Base-by-base conservation (phyloP, 2,888 invertebrate genomes). In the Arge pagana region DNA sequence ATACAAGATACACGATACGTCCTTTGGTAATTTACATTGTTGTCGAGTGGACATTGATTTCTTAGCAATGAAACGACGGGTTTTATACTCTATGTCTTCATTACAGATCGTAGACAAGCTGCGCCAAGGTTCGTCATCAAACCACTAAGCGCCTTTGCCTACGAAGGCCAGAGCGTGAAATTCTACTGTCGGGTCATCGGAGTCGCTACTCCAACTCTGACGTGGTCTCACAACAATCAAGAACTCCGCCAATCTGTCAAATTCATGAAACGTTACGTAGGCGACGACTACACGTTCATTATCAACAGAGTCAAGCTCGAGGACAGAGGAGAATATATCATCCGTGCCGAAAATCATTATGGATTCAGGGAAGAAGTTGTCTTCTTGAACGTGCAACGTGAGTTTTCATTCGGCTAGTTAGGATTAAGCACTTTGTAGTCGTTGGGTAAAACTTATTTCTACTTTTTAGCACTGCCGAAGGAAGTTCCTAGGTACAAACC, bases 81-180 rank as follows among this genome's bases (percentile, higher is more conserved):
- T 36, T 19, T n/a, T 41, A 40, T 31, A 18, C 16, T 31, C 15
- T 43, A 18, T 53, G 23, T 53, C 49, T 49, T 53, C 49, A 57
- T 57, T 70, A 23, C 70, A 91, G 97, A 98, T 80, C 92, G 97
- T 33, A 84, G 95, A 64, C 98, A 99, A 82, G 98, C 98, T 16
- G 96, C 95, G 37, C 99, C 99, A 4, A 84, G 98, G 73, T 99
- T 99, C 80, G 95, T 99, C 66, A 96, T 99, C 75, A 90, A 90
- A 73, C 99, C 99, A 5, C 89, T 91, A 68, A 94, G 93, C 54
- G 94, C 96, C 59, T 93, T 96, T 81, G 93, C 94, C 63, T 94
- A 92, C 78, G 98, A 99, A 76, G 98, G 98, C 24, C 96, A 98
- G 77, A 93, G 93, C 56, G 97, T 96, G 55, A 96, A 94, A 76